phyloP scores from a whole-genome alignment of 2,888 invertebrate genomes.

The Nomada hirtipes region DNA sequence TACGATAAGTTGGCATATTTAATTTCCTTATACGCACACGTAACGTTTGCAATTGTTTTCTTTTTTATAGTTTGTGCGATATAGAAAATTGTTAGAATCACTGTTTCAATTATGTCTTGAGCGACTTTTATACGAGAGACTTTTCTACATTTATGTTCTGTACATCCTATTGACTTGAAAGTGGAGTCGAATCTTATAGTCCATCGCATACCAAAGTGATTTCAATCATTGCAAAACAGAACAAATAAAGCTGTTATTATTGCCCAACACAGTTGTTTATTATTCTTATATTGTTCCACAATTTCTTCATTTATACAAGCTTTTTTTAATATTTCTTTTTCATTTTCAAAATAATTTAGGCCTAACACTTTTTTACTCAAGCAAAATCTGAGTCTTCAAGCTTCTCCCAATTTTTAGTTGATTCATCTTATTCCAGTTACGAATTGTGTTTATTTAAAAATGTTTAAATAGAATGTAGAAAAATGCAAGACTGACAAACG shows the following conservation, averaged over 20 bases:
- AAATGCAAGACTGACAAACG: no score
- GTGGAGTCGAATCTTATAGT: slow-evolving; percentile 31
- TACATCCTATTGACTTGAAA: slow-evolving; percentile 25
- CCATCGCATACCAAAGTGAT: slow-evolving; percentile 62
- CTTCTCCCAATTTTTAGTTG: not conserved
- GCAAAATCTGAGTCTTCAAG: not conserved
- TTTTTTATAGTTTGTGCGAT: not conserved
- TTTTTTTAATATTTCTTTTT: not conserved
- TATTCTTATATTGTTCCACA: slow-evolving; percentile 1
- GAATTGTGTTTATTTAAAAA: no score
- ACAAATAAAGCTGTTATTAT: slow-evolving; percentile 71
- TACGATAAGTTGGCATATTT: slow-evolving; percentile 13
- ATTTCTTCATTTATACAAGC: not conserved
- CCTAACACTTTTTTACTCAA: not conserved
- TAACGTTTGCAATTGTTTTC: slow-evolving; percentile 7
- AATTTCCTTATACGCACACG: slow-evolving; percentile 9
- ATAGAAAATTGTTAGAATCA: slow-evolving; percentile 2
- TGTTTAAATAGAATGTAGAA: no score
- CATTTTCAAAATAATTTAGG: not conserved
- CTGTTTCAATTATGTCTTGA: not conserved
- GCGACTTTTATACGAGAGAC: not conserved
- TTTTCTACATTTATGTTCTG: slow-evolving; percentile 16
- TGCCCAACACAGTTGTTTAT: slow-evolving; percentile 27
- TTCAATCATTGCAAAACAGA: slow-evolving; percentile 57
- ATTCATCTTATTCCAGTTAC: no score